phyloP scores from a whole-genome alignment of 2,888 invertebrate genomes.

The Machimus atricapillus region DNA sequence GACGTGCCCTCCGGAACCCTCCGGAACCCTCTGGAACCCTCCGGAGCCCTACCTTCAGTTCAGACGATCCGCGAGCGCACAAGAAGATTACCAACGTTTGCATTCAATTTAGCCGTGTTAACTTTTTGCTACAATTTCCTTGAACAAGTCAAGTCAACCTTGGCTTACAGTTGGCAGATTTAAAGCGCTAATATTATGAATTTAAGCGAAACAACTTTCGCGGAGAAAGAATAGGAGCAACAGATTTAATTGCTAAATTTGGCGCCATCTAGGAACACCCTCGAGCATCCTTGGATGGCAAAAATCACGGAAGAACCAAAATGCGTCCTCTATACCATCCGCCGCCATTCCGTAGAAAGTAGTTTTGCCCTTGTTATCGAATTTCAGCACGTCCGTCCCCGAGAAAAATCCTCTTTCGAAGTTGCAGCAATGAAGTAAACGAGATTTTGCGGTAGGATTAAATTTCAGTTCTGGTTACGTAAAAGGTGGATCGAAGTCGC shows the following conservation, averaged over 20 bases:
- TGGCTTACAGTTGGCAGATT: neutral
- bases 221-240: neutral
- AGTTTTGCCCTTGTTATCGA: neutral
- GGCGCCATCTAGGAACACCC: neutral
- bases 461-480: neutral
- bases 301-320: neutral
- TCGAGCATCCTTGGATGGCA: neutral
- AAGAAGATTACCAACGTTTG: neutral
- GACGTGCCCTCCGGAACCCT: neutral
- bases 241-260: neutral
- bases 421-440: neutral
- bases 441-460: neutral
- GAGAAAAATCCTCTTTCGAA: neutral
- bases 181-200: neutral
- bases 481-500: neutral
- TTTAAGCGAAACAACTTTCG: neutral
- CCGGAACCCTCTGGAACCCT: too few relatives aligned
- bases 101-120: neutral
- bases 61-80: neutral
- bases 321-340: neutral
- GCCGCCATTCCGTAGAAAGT: neutral
- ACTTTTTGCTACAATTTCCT: neutral
- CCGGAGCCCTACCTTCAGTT: too few relatives aligned
- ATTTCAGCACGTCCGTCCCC: neutral
- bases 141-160: neutral